Conservation (phyloP, 37 sponge, comb jelly and placozoan species). For the Beroe forskalii region DNA sequence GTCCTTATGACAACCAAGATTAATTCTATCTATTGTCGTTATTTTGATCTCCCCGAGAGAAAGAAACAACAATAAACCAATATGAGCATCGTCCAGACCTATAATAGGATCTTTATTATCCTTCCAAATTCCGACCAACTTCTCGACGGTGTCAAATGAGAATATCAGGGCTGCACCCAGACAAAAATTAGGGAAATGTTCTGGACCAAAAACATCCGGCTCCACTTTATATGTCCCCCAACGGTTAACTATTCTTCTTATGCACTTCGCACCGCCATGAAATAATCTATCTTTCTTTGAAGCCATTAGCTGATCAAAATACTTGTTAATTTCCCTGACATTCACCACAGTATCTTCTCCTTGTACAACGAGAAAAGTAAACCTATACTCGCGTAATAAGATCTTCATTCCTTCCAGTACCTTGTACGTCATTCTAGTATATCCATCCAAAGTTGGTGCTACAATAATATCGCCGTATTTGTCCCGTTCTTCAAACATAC, state of each 20-base stretch:
- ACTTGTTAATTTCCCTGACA: background rate
- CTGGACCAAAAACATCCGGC: background rate
- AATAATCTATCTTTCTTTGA: background rate
- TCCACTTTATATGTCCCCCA: background rate
- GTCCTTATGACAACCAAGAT: background rate
- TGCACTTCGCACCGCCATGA: background rate
- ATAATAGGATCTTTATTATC: background rate
- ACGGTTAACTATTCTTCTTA: background rate
- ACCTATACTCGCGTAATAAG: background rate
- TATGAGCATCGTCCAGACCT: background rate
- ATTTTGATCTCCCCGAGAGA: background rate
- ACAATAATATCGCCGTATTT: background rate
- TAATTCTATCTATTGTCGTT: background rate
- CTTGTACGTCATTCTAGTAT: background rate
- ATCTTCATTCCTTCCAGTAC: background rate
- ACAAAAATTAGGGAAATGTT: background rate
- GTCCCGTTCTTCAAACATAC: background rate
- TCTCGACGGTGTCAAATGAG: background rate
- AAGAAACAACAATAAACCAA: background rate
- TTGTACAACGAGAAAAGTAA: background rate
- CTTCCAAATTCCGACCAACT: background rate
- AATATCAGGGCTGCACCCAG: background rate
- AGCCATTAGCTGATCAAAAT: background rate
- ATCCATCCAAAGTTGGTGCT: background rate
- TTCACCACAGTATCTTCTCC: background rate